Evolutionary conservation across 2,888 invertebrate genomes (phyloP).

Genomic region (Drosophila meridionalis): DNA sequence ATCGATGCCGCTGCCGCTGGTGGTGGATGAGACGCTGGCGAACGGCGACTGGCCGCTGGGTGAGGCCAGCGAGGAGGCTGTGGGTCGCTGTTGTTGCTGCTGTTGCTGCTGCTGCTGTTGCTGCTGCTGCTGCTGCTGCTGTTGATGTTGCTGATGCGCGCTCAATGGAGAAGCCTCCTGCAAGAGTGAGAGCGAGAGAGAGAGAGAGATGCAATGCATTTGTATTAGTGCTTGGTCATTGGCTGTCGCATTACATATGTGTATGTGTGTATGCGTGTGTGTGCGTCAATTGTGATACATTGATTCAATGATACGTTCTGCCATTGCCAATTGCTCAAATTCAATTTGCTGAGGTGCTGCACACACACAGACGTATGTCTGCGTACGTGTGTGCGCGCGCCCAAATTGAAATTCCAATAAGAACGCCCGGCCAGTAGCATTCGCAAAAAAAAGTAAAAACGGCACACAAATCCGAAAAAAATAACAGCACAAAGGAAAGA

Average conservation of each 20-base stretch:
- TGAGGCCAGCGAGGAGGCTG: constrained; percentile 52
- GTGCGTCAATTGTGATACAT: constrained; percentile 19
- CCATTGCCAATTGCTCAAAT: constrained; percentile 38
- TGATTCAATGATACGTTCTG: constrained; percentile 43
- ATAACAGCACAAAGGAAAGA: constrained; percentile 19
- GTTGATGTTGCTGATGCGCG: constrained; percentile 77
- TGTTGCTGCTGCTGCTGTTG: constrained; percentile 54
- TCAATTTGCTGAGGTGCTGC: constrained; percentile 47
- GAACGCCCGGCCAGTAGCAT: constrained; percentile 48
- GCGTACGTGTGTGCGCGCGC: constrained; percentile 11
- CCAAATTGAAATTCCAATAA: constrained; percentile 69
- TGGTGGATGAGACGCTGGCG: constrained; percentile 73
- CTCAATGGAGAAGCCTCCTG: constrained; percentile 84
- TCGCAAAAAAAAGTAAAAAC: constrained; percentile 5
- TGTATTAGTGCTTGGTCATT: constrained; percentile 34
- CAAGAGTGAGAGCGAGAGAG: background rate
- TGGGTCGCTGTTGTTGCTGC: constrained; percentile 48
- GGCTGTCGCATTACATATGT: constrained; percentile 30
- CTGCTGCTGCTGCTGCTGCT: constrained; percentile 73
- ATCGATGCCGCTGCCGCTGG: constrained; percentile 36
- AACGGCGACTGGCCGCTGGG: constrained; percentile 73
- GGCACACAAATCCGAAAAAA: constrained; percentile 13
- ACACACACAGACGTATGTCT: constrained; percentile 11
- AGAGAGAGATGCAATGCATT: constrained; percentile 11
- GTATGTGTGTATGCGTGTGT: constrained; percentile 12